Evolutionary conservation across 92 coral and sea anemone species (phyloP).

Genomic region (Parazoanthus swiftii): DNA sequence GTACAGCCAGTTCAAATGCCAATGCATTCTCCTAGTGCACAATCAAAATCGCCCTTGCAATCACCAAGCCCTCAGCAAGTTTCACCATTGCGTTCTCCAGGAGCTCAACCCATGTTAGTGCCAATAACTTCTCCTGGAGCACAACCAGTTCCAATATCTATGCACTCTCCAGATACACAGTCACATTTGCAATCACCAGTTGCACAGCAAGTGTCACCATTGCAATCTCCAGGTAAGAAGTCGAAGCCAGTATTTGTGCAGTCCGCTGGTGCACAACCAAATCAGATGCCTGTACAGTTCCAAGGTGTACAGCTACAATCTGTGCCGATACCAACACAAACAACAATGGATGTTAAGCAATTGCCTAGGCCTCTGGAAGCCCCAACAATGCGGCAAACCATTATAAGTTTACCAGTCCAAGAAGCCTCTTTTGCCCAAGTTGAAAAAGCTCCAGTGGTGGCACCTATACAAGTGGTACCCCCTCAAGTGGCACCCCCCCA

Average conservation of each 20-base stretch:
- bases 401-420: background rate
- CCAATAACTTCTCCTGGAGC: background rate
- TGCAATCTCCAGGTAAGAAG: background rate
- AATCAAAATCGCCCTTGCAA: background rate
- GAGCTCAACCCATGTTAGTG: background rate
- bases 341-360: background rate
- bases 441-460: background rate
- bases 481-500: background rate
- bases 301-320: background rate
- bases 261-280: background rate
- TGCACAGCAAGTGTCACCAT: conserved; percentile 3
- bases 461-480: background rate
- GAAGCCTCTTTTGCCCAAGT: background rate
- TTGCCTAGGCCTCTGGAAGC: background rate
- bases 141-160: background rate
- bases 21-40: conserved; percentile 9
- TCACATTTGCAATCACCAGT: conserved; percentile 7
- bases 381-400: background rate
- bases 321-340: background rate
- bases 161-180: background rate
- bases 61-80: background rate
- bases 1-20: background rate
- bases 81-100: background rate
- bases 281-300: background rate
- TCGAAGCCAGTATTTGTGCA: background rate